Base-by-base conservation (phyloP, 64 coral and sea anemone genomes). In the Montipora cactus region DNA sequence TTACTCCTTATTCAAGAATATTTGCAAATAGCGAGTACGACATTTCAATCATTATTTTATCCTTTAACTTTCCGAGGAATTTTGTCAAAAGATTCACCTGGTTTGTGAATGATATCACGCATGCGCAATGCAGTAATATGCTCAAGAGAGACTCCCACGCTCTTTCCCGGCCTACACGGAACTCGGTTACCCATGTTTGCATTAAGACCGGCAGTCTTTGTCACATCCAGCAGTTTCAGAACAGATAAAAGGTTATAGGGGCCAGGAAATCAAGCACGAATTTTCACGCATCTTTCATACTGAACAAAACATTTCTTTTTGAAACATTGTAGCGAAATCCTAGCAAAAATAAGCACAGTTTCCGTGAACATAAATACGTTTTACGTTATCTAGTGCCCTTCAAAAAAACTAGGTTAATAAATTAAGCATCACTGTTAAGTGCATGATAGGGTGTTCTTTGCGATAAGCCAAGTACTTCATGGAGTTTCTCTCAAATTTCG, bases 31-130 rank as follows among this genome's bases (percentile, higher is more conserved):
- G 5, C 6, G 5, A 55, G 52, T 10, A 7, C 5, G 52, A 55
- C 37, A 37, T 37, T 55, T 5, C 52, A 55, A 55, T 55, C 5
- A 55, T 55, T 55, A 7, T 10, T 55, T 55, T 5, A 55, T 55
- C 52, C 0, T 55, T 5, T 5, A 55, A 55, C 10, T 15, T 71
- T 71, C 8, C 68, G 3, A 19, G 68, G 20, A 71, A 23, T 16
- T 67, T 67, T 67, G 12, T 37, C 37, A 68, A 71, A 15, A 71
- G 5, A 28, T 76, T 80, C 78, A 80, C 78, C 78, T 80, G 78
- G 21, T 21, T 28, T 25, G 13, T 28, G 1, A 6, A 4, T 11
- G n/a, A 5, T 14, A 18, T 49, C 0, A 46, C 14, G 80, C 80
- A 82, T 82, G 80, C 55, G 55, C 80, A 66, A 18, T 44, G 21